Conservation (phyloP, 64 coral and sea anemone genomes). For the Pachyseris speciosa region DNA sequence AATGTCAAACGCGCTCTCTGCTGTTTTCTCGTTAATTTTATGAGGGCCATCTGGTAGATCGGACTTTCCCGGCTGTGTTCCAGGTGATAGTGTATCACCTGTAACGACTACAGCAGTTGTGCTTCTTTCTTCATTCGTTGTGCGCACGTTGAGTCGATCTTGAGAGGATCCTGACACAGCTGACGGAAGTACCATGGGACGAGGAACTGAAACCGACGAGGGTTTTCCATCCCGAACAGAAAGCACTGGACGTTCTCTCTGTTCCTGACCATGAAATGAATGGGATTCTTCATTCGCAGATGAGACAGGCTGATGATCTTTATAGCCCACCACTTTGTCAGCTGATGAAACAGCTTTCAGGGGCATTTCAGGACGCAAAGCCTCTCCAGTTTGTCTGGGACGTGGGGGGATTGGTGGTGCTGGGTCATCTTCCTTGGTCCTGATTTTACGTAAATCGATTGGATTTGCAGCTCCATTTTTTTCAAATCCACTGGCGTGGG, state of each 20-base stretch:
- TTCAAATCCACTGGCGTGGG: too few species aligned
- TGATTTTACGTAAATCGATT: too few species aligned
- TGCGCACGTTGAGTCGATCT: neutral
- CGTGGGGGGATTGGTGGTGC: neutral
- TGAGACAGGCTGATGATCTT: neutral
- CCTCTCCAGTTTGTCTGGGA: neutral
- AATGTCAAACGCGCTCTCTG: slow-evolving; percentile 16
- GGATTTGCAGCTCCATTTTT: neutral
- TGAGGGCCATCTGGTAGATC: neutral
- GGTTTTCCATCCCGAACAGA: neutral
- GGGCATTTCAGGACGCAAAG: neutral
- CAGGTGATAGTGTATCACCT: neutral
- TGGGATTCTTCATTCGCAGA: neutral
- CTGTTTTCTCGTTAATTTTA: neutral
- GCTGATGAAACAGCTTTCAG: neutral
- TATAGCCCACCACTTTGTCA: neutral
- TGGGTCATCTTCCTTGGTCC: neutral
- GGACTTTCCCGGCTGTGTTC: neutral
- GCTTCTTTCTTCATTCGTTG: neutral
- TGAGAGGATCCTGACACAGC: neutral
- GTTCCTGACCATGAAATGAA: neutral
- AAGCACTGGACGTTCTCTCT: neutral
- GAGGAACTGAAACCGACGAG: neutral
- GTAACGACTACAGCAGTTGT: neutral
- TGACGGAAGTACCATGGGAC: neutral